Percentiles rank a stretch among this genome's conserved stretches.
These are phyloP conservation scores for Stenopsyche tienmushanensis DNA, from an alignment of 1,140 invertebrate species.

Conservation along the genomic window DNA sequence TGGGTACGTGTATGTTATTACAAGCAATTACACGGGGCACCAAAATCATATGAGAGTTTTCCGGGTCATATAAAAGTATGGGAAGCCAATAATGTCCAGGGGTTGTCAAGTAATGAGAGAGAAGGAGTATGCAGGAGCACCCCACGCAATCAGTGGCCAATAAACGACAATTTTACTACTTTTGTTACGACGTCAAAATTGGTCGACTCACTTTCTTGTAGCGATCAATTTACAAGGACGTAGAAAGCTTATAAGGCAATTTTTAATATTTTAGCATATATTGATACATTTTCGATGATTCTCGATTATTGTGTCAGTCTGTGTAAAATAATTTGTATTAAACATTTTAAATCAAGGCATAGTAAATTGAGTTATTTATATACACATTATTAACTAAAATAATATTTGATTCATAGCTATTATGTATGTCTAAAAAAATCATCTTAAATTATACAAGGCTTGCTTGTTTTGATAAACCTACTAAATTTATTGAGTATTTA, in stretches of 20 bases:
- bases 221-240: slow-evolving; percentile 17
- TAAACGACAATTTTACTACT: slow-evolving; percentile 40
- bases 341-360: background rate
- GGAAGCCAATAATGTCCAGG: slow-evolving; percentile 38
- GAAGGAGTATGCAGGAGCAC: slow-evolving; percentile 4
- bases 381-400: too few relatives aligned
- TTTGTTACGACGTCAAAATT: slow-evolving; percentile 42
- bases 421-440: too few relatives aligned
- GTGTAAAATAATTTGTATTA: background rate
- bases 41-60: slow-evolving; percentile 23
- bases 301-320: background rate
- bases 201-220: slow-evolving; percentile 23
- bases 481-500: too few relatives aligned
- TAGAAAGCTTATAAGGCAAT: background rate
- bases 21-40: slow-evolving; percentile 18
- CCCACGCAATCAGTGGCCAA: slow-evolving; percentile 34
- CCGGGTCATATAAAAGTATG: slow-evolving; percentile 28
- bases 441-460: too few relatives aligned
- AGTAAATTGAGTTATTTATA: too few relatives aligned
- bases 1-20: too few relatives aligned
- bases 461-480: too few relatives aligned
- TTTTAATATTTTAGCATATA: background rate
- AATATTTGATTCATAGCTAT: too few relatives aligned
- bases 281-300: background rate
- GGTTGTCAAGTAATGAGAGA: slow-evolving; percentile 30